These are phyloP conservation scores for Crenuchus spilurus DNA, from an alignment of 2,797 vertebrate species.

Conservation along the genomic window DNA sequence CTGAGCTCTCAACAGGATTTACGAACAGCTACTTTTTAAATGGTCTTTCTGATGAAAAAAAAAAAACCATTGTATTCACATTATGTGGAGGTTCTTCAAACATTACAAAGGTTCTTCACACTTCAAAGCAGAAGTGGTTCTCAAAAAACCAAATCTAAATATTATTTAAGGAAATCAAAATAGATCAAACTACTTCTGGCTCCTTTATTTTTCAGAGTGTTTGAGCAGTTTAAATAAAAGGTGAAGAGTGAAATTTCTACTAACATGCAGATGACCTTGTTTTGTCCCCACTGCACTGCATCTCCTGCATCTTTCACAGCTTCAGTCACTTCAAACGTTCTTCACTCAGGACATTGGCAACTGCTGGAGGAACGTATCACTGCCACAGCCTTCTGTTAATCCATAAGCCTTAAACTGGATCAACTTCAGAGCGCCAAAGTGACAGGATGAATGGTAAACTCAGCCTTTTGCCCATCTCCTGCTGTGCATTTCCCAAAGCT, in stretches of 20 bases:
- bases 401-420: constrained; percentile 31
- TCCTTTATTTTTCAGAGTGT: neutral
- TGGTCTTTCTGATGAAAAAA: neutral
- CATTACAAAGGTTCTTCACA: no score
- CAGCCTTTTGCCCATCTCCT: constrained; percentile 2
- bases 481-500: constrained; percentile 29
- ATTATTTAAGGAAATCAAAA: no score
- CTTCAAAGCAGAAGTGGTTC: no score
- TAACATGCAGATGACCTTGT: neutral
- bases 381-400: constrained; percentile 3
- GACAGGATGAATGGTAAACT: constrained; percentile 1
- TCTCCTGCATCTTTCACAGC: constrained; percentile 27
- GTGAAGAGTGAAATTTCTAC: neutral
- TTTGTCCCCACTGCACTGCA: neutral
- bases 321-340: constrained; percentile 23
- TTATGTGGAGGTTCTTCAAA: no score
- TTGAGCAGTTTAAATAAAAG: neutral
- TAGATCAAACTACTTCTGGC: neutral
- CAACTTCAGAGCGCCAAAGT: constrained; percentile 1
- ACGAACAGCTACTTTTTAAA: neutral
- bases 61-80: no score
- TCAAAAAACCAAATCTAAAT: no score
- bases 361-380: neutral
- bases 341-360: neutral
- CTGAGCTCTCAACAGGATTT: neutral